Percentiles rank a stretch among this genome's conserved stretches.
phyloP scores from a whole-genome alignment of 2,888 invertebrate genomes.

The Sphaerophoria taeniata region DNA sequence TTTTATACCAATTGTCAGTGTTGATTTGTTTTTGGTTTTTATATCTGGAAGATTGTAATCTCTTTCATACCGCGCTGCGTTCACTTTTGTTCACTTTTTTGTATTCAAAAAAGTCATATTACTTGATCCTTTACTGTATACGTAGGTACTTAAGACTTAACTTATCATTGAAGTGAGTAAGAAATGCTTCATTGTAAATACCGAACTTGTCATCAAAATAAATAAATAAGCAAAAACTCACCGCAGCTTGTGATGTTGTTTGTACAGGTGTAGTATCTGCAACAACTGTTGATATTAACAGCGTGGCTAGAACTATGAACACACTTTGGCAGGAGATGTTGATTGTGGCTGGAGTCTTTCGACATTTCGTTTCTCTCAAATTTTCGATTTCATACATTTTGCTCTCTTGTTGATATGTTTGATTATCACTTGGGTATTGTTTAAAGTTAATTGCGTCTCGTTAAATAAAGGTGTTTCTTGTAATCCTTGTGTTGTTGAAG shows the following conservation, averaged over 20 bases:
- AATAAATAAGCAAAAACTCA: constrained; percentile 79
- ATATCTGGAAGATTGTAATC: constrained; percentile 8
- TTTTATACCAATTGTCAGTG: constrained; percentile 30
- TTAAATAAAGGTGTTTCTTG: constrained; percentile 13
- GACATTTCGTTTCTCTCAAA: constrained; percentile 44
- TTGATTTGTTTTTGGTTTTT: constrained; percentile 3
- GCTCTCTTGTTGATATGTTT: neutral
- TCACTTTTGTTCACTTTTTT: no score
- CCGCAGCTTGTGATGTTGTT: constrained; percentile 82
- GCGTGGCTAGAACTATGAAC: constrained; percentile 80
- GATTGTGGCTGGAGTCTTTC: constrained; percentile 51
- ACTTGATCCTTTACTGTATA: no score
- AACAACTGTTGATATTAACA: constrained; percentile 77
- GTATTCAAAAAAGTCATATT: no score
- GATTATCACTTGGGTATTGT: constrained; percentile 3
- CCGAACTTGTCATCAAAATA: neutral
- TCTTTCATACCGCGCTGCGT: no score
- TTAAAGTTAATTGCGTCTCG: constrained; percentile 14
- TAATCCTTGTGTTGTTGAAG: constrained; percentile 30
- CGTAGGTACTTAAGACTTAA: no score
- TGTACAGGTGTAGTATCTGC: constrained; percentile 78
- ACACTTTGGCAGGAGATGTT: constrained; percentile 80
- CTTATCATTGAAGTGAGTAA: no score
- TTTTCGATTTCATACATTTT: constrained; percentile 59
- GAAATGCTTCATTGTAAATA: neutral